Conservation (phyloP, 2,888 invertebrate genomes). For the Lasioglossum pauxillum region DNA sequence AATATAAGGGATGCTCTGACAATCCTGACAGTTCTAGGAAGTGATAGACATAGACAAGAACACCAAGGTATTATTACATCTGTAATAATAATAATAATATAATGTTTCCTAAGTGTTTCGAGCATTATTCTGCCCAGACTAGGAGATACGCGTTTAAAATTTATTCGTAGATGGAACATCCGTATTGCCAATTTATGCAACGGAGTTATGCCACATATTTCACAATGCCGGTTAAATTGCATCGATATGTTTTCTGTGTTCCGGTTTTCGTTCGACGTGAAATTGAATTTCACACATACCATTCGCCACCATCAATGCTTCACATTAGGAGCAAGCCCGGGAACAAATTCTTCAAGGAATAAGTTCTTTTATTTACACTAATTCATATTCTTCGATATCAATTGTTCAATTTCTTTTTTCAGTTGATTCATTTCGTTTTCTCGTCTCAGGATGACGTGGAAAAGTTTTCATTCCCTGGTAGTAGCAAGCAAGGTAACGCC, state of each 20-base stretch:
- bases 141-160: not conserved
- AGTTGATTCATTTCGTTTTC: not conserved
- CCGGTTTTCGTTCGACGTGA: slow-evolving; percentile 17
- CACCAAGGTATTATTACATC: not conserved
- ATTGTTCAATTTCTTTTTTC: not conserved
- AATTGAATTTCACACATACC: slow-evolving; percentile 1
- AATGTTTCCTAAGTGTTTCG: not conserved
- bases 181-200: slow-evolving; percentile 32
- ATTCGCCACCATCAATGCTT: not conserved
- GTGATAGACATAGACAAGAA: not conserved
- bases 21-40: not conserved
- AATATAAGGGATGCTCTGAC: not conserved
- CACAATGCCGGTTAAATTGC: slow-evolving; percentile 10
- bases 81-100: too few species aligned
- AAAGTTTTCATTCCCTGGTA: not conserved
- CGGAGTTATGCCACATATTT: slow-evolving; percentile 26
- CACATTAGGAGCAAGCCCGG: not conserved
- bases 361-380: too few species aligned
- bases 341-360: not conserved
- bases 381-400: not conserved
- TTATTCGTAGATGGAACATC: not conserved
- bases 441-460: not conserved
- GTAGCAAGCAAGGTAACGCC: not conserved
- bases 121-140: not conserved
- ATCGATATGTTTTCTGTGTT: slow-evolving; percentile 23